Evolutionary conservation across 2,113 vertebrate species (phyloP).

Genomic region (Dicerorhinus sumatrensis): DNA sequence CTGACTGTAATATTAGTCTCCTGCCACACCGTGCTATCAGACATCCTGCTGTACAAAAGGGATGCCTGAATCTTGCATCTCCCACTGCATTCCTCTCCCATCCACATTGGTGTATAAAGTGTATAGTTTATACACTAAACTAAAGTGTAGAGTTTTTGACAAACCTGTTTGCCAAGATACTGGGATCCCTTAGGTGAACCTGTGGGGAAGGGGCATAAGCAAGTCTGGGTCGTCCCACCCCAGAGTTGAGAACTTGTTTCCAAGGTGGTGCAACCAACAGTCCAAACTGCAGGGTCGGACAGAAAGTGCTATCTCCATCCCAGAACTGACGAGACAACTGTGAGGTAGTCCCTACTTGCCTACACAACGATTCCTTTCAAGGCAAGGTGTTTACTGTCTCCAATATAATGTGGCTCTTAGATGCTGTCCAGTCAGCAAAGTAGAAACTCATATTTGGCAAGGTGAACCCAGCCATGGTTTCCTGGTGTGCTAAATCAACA

Average conservation of each 20-base stretch:
- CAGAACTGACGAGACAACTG: neutral
- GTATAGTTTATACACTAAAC: no score
- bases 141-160: neutral
- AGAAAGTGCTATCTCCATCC: neutral
- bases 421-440: slow-evolving; percentile 45
- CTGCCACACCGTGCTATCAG: no score
- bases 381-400: slow-evolving; percentile 36
- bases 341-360: neutral
- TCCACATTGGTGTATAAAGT: neutral
- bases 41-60: neutral
- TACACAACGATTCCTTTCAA: slow-evolving; percentile 45
- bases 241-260: neutral
- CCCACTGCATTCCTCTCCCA: neutral
- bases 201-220: neutral
- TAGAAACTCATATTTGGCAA: slow-evolving; percentile 49
- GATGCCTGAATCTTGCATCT: neutral
- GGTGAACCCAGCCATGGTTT: neutral
- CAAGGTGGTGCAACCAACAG: neutral
- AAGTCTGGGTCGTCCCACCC: neutral
- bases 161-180: neutral
- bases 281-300: neutral
- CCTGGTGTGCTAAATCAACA: slow-evolving; percentile 63
- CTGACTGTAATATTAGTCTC: neutral
- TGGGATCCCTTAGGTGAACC: neutral
- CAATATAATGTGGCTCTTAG: slow-evolving; percentile 59